Evolutionary conservation across 1,140 invertebrate genomes (phyloP), one percentile per base, ranked within the genome.

Genomic region (Megalonaias nervosa): DNA sequence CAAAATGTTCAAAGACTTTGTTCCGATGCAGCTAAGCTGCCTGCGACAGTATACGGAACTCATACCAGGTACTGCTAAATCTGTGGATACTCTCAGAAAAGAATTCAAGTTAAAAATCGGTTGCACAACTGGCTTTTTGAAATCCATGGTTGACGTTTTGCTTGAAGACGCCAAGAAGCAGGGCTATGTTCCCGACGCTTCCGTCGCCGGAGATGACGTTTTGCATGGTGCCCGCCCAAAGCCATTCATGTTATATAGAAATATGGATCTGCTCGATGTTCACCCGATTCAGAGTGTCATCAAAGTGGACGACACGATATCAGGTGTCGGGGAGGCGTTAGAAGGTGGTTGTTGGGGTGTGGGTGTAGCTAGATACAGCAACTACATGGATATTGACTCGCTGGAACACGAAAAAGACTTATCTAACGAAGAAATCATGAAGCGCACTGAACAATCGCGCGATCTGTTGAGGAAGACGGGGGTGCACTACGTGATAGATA

Each of bases 301-400:
- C 17, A 91, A 77, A 91, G 88, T 92, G 19, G 91, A 91, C 77
- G 91, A 91, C 79, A 91, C 89, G 0, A 82, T 87, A 19, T 85
- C 85, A 23, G 91, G 91, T 21, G 86, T 92, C n/a, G 85, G 84
- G 21, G 91, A 91, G 74, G 91, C 91, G 17, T 72, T 90, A 11
- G 77, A 89, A 26, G 91, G 90, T 6, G 91, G 91, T 14, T 91
- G 90, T 73, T 92, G 91, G 91, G 90, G 89, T 4, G 87, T 91
- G 2, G 91, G 90, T 23, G 88, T 91, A 59, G 87, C 90, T 38
- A 75, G 83, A 59, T 87, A 91, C 84, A 89, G 89, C 71, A 91
- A 91, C 75, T 92, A 92, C 79, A 90, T 91, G 86, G 86, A 87
- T 38, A 80, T 91, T n/a, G 80, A 90, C 69, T 87, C 84, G 62